phyloP scores from a whole-genome alignment of 2,797 vertebrate genomes.

The Hypotaenidia okinawae region DNA sequence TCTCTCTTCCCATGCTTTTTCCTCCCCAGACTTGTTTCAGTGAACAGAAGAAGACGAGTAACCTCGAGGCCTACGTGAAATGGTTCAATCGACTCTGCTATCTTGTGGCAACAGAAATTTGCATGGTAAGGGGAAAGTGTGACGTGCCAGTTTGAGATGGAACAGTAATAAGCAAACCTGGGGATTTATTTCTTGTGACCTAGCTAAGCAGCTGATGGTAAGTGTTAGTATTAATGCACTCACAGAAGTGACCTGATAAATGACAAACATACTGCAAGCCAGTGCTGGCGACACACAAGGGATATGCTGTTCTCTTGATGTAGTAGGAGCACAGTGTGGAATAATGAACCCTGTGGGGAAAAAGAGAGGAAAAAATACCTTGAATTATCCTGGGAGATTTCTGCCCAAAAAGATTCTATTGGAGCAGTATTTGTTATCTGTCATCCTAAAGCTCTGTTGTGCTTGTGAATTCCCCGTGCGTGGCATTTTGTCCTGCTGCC shows the following conservation, averaged over 20 bases:
- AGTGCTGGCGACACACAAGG: not conserved
- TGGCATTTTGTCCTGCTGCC: not conserved
- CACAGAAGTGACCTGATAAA: not conserved
- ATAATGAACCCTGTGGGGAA: conserved; percentile 61
- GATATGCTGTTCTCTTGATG: not conserved
- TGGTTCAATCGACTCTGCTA: conserved; percentile 96
- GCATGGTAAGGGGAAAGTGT: conserved; percentile 82
- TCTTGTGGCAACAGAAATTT: conserved; percentile 94
- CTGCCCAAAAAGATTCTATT: not conserved
- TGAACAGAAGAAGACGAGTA: conserved; percentile 85
- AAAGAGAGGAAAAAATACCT: conserved; percentile 6
- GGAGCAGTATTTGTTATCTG: conserved; percentile 20
- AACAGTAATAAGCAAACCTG: not conserved
- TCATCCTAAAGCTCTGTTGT: not conserved
- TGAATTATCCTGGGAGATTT: conserved; percentile 21
- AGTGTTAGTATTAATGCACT: not conserved
- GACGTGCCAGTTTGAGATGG: not conserved
- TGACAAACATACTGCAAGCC: not conserved
- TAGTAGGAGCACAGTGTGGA: not conserved
- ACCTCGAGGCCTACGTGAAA: conserved; percentile 92
- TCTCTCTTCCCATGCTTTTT: not conserved
- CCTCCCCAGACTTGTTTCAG: conserved; percentile 72
- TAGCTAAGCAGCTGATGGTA: not conserved
- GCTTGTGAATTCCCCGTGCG: not conserved
- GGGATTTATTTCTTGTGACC: conserved; percentile 6